phyloP scores from a whole-genome alignment of 2,113 vertebrate species.

The Entomyzon cyanotis region DNA sequence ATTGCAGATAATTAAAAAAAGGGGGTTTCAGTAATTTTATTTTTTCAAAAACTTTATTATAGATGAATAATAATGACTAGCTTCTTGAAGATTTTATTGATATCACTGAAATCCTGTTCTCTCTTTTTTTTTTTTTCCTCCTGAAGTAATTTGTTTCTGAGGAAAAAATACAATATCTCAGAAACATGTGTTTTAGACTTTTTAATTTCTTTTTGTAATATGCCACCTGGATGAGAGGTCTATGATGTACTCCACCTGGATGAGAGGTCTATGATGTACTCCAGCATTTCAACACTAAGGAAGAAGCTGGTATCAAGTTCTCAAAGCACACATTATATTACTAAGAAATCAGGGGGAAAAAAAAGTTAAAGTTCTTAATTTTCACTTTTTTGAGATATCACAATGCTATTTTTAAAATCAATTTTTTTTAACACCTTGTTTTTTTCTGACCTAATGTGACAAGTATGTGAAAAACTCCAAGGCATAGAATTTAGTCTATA shows the following conservation, averaged over 20 bases:
- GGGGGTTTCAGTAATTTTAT: not conserved
- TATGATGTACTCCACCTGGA: not conserved
- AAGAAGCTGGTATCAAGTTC: not conserved
- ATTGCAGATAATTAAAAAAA: not conserved
- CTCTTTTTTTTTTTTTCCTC: not conserved
- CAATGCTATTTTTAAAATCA: not conserved
- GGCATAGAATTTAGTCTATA: not conserved
- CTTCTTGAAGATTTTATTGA: not conserved
- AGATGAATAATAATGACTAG: not conserved
- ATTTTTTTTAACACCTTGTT: not conserved
- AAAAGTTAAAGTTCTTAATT: not conserved
- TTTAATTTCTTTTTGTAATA: not conserved
- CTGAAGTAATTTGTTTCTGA: not conserved
- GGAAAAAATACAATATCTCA: not conserved
- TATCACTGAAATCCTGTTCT: not conserved
- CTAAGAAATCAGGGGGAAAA: not conserved
- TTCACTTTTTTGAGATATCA: not conserved
- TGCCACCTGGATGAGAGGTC: rapidly evolving
- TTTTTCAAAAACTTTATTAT: not conserved
- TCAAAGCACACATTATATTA: not conserved
- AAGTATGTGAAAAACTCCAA: not conserved
- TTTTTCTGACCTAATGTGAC: not conserved
- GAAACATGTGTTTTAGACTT: not conserved
- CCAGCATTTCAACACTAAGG: not conserved
- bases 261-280: not conserved